phyloP scores from a whole-genome alignment of 2,888 invertebrate genomes.

The Hoplodrina blanda region DNA sequence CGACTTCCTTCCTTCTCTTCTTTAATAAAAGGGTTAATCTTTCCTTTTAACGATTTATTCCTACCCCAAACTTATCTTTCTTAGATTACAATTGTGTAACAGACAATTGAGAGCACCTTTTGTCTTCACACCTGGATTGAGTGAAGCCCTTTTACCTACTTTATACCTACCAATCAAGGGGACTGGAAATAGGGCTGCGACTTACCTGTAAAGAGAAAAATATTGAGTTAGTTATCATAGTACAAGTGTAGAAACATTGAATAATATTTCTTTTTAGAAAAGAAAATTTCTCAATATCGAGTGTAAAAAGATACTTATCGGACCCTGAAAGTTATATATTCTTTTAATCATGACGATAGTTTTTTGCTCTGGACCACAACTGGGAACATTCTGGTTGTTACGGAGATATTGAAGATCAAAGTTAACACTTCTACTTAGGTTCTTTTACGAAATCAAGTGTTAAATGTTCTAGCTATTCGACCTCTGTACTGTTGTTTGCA shows the following conservation, averaged over 20 bases:
- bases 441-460: too few relatives aligned
- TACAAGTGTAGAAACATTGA: conserved; percentile 3
- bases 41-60: conserved; percentile 48
- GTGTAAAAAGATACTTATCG: too few relatives aligned
- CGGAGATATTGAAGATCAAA: too few relatives aligned
- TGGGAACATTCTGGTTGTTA: too few relatives aligned
- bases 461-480: too few relatives aligned
- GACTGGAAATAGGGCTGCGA: conserved; percentile 19
- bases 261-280: background rate
- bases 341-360: too few relatives aligned
- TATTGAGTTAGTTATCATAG: conserved; percentile 14
- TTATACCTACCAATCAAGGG: conserved; percentile 38
- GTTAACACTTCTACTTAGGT: too few relatives aligned
- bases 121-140: conserved; percentile 58
- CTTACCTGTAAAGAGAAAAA: conserved; percentile 66
- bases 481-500: too few relatives aligned
- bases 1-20: conserved; percentile 47
- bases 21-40: conserved; percentile 53
- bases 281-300: background rate
- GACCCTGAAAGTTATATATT: too few relatives aligned
- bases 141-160: conserved; percentile 43
- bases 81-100: conserved; percentile 55
- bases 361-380: too few relatives aligned
- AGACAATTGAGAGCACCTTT: conserved; percentile 59
- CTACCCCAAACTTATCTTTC: conserved; percentile 57